Percentiles rank a stretch among this genome's conserved stretches.
These are phyloP conservation scores for Bathynomus jamesi DNA, from an alignment of 1,140 invertebrate genomes.

Conservation along the genomic window DNA sequence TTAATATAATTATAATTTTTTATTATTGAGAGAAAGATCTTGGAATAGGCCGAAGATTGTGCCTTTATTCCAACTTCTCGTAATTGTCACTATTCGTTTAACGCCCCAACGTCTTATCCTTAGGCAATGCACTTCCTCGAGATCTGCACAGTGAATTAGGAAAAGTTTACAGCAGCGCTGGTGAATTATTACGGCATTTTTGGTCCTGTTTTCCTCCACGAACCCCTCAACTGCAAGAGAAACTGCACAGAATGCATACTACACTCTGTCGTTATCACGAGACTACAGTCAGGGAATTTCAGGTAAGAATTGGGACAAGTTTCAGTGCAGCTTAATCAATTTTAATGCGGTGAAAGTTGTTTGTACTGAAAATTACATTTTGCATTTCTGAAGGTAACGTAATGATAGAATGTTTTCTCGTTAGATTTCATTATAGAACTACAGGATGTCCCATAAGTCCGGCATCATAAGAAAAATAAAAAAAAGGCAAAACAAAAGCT, in stretches of 20 bases:
- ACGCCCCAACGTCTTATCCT: too few relatives aligned
- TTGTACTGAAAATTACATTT: background rate
- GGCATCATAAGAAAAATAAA: too few relatives aligned
- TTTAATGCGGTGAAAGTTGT: too few relatives aligned
- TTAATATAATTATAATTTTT: too few relatives aligned
- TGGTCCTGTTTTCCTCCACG: constrained; percentile 89
- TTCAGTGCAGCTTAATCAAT: too few relatives aligned
- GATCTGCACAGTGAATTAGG: constrained; percentile 76
- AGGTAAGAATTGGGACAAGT: too few relatives aligned
- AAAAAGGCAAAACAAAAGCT: too few relatives aligned
- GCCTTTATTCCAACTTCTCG: too few relatives aligned
- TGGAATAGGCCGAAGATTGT: too few relatives aligned
- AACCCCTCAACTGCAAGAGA: constrained; percentile 64
- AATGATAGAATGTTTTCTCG: background rate
- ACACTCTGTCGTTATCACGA: constrained; percentile 79
- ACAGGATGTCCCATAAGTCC: too few relatives aligned
- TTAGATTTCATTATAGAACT: constrained; percentile 1
- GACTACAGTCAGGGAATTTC: constrained; percentile 64
- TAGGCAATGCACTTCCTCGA: constrained; percentile 57
- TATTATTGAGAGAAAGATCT: too few relatives aligned
- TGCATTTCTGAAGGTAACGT: background rate
- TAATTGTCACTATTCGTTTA: too few relatives aligned
- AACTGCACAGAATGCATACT: constrained; percentile 74
- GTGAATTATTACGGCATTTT: constrained; percentile 84
- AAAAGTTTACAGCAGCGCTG: constrained; percentile 70